These are phyloP conservation scores for Stercorarius parasiticus DNA, from an alignment of 2,113 vertebrate species.

Conservation along the genomic window DNA sequence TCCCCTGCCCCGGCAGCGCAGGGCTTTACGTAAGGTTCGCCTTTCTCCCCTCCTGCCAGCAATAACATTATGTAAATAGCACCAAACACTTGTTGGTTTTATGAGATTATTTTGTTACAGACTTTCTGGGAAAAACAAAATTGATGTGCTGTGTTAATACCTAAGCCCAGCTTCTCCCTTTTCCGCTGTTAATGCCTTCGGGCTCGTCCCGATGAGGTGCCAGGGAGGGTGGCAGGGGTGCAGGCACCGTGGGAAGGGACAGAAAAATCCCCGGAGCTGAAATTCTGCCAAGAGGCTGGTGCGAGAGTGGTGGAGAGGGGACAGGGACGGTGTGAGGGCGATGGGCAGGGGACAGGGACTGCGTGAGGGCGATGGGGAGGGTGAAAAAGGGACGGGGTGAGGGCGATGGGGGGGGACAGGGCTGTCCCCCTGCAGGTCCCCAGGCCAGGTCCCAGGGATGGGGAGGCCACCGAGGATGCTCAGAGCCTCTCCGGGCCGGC, in stretches of 20 bases:
- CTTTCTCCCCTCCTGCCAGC: not conserved
- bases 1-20: not conserved
- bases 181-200: rapidly evolving
- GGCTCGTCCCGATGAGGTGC: rapidly evolving
- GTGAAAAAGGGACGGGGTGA: not conserved
- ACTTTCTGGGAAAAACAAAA: slow-evolving; percentile 24
- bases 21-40: not conserved
- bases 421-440: not conserved
- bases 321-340: not conserved
- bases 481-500: not conserved
- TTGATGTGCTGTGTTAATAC: not conserved
- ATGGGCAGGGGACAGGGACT: not conserved
- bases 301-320: not conserved
- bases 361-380: no score
- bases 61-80: not conserved
- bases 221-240: not conserved
- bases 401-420: not conserved
- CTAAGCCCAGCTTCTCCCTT: not conserved
- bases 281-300: not conserved
- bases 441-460: not conserved
- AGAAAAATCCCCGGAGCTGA: not conserved
- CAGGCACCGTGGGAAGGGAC: not conserved
- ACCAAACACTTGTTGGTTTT: not conserved
- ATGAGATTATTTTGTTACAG: slow-evolving; percentile 1
- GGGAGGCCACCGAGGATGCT: not conserved